Percentiles rank a stretch among this genome's conserved stretches.
Conservation (phyloP, 2,797 vertebrate species). For the Antrozous pallidus region DNA sequence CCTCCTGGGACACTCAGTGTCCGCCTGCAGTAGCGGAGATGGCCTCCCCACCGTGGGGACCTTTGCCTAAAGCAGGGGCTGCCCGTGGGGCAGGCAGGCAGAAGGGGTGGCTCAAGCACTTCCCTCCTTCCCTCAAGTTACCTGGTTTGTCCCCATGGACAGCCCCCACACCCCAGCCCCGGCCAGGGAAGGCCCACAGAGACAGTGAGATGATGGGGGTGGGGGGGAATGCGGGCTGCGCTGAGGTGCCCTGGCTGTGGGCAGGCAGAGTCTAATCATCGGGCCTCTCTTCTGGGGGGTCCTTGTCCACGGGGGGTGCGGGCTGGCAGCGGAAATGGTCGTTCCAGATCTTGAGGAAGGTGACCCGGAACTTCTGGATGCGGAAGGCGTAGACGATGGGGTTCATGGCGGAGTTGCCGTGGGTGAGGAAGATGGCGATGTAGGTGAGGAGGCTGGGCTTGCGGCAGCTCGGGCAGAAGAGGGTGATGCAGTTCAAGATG, state of each 20-base stretch:
- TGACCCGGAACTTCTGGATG: constrained; percentile 94
- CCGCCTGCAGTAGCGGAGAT: not conserved
- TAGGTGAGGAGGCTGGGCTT: constrained; percentile 88
- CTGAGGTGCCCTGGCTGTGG: not conserved
- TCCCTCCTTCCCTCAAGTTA: not conserved
- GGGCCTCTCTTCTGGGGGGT: constrained; percentile 49
- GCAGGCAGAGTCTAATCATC: constrained; percentile 48
- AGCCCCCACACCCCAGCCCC: not conserved
- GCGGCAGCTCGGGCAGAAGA: constrained; percentile 89
- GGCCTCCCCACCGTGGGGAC: not conserved
- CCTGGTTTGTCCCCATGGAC: not conserved
- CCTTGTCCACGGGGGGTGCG: not conserved
- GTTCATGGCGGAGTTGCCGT: constrained; percentile 98
- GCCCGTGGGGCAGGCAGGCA: not conserved
- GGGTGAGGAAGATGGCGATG: constrained; percentile 94
- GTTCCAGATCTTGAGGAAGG: constrained; percentile 95
- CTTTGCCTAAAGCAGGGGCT: not conserved
- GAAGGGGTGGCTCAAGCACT: not conserved
- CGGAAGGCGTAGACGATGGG: constrained; percentile 96
- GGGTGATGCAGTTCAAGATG: constrained; percentile 94
- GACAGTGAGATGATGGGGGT: not conserved
- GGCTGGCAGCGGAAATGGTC: constrained; percentile 91
- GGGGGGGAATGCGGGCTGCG: not conserved
- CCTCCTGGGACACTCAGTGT: no score
- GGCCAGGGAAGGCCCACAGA: not conserved